A percentile compares a stretch with the other conserved stretches of the same genome.
Conservation (phyloP, 2,888 invertebrate species). For the Ellobium chinense region DNA sequence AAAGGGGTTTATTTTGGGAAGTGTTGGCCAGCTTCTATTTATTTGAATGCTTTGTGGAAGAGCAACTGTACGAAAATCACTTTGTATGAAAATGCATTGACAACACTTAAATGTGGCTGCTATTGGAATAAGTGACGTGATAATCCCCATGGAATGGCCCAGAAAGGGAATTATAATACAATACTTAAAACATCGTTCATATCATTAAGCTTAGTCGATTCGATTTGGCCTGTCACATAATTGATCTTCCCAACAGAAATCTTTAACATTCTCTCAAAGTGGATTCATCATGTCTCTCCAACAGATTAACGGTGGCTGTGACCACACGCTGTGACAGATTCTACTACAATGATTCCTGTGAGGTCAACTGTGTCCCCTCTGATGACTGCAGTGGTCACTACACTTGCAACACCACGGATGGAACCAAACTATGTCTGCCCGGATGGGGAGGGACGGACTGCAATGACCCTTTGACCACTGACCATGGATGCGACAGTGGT, state of each 20-base stretch:
- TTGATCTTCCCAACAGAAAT: no score
- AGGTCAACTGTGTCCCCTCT: conserved; percentile 57
- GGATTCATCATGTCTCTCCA: no score
- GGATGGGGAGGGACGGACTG: conserved; percentile 57
- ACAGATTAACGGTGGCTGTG: conserved; percentile 51
- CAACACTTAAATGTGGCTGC: no score
- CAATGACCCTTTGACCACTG: conserved; percentile 28
- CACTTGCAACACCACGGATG: conserved; percentile 52
- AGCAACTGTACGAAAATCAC: no score
- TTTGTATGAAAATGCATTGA: no score
- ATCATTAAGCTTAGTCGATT: background rate
- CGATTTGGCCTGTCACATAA: background rate
- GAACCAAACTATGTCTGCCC: conserved; percentile 50
- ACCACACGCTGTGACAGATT: conserved; percentile 53
- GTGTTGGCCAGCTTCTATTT: no score
- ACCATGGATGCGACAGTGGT: conserved; percentile 49
- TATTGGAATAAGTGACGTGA: no score
- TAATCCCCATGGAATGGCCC: no score
- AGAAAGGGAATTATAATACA: no score
- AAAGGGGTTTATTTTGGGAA: no score
- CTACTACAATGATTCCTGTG: conserved; percentile 58
- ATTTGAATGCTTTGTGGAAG: no score
- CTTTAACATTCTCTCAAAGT: background rate
- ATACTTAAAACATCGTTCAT: no score
- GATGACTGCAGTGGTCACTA: conserved; percentile 60